These are phyloP conservation scores for Ophthalmolycus amberensis DNA, from an alignment of 2,113 vertebrate genomes.

Conservation along the genomic window DNA sequence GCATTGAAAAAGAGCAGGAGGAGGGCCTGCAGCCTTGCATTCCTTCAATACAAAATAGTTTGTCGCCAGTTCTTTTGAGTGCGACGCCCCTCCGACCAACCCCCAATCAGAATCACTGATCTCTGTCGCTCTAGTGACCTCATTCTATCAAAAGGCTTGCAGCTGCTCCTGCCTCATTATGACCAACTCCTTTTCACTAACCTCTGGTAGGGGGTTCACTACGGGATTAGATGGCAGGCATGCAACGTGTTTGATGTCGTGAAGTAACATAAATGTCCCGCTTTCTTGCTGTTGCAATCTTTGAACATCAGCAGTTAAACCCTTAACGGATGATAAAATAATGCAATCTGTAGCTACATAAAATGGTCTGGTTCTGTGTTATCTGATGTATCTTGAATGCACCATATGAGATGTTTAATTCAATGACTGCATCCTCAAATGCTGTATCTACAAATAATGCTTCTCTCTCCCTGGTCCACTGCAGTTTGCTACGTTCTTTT, in stretches of 20 bases:
- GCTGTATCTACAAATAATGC: slow-evolving; percentile 21
- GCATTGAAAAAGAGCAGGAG: slow-evolving; percentile 55
- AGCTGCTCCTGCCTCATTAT: slow-evolving; percentile 83
- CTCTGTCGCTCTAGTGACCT: slow-evolving; percentile 78
- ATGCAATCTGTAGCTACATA: neutral
- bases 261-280: neutral
- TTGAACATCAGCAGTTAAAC: neutral
- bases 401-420: slow-evolving; percentile 38
- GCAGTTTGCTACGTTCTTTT: slow-evolving; percentile 54
- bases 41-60: slow-evolving; percentile 77
- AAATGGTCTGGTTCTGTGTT: slow-evolving; percentile 14
- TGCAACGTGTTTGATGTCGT: slow-evolving; percentile 32
- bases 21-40: slow-evolving; percentile 54
- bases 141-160: slow-evolving; percentile 81
- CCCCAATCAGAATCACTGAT: slow-evolving; percentile 78
- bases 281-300: neutral
- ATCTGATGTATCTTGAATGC: slow-evolving; percentile 29
- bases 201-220: slow-evolving; percentile 66
- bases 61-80: slow-evolving; percentile 67
- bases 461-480: slow-evolving; percentile 31
- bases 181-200: slow-evolving; percentile 73
- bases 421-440: slow-evolving; percentile 33
- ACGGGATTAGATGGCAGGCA: slow-evolving; percentile 47
- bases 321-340: neutral
- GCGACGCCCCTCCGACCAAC: slow-evolving; percentile 44